Evolutionary conservation across 2,797 vertebrate genomes (phyloP).

Genomic region (Anisognathus igniventris): DNA sequence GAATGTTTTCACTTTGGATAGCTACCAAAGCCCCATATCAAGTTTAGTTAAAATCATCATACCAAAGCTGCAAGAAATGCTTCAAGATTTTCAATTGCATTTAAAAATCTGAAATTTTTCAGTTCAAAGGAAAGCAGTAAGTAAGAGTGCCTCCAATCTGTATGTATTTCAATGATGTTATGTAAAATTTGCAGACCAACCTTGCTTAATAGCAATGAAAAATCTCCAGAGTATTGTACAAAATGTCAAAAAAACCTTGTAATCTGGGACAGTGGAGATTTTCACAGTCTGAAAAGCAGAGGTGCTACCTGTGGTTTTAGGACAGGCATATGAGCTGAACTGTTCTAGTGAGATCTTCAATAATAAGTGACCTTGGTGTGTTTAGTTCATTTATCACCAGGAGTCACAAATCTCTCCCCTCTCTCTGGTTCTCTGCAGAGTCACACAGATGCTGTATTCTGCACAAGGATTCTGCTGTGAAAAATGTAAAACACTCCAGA

Average conservation of each 20-base stretch:
- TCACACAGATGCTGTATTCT: background rate
- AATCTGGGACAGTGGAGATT: background rate
- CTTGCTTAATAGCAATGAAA: background rate
- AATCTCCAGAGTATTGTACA: background rate
- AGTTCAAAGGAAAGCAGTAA: background rate
- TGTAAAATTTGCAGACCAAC: background rate
- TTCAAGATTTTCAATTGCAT: background rate
- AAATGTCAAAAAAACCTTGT: background rate
- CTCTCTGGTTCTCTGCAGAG: background rate
- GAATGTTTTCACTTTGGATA: background rate
- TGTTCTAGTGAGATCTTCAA: background rate
- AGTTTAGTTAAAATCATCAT: background rate
- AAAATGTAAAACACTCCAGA: accelerated
- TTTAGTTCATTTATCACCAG: background rate
- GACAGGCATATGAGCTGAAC: background rate
- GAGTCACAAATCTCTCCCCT: background rate
- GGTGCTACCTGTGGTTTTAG: background rate
- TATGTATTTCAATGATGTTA: background rate
- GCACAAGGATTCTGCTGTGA: background rate
- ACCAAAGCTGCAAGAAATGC: background rate
- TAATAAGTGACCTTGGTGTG: background rate
- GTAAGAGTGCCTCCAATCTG: background rate
- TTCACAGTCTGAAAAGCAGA: background rate
- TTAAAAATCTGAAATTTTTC: background rate
- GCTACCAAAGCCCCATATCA: background rate